These are phyloP conservation scores for Epinotia ramella DNA, from an alignment of 2,888 invertebrate genomes.

Conservation along the genomic window DNA sequence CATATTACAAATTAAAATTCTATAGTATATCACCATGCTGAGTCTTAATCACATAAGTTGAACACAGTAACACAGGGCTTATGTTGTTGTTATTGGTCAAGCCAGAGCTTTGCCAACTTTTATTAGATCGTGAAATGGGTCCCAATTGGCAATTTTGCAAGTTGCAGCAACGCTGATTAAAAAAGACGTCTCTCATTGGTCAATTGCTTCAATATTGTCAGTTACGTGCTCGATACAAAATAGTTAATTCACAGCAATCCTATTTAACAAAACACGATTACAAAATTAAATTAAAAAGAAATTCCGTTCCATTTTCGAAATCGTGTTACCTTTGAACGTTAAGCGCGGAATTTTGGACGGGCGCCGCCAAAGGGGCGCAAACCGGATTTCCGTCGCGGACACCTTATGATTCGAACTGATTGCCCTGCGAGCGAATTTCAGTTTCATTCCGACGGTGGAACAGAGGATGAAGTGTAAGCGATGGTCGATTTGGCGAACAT, in stretches of 20 bases:
- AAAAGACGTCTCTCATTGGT: too few relatives aligned
- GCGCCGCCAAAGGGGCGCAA: conserved; percentile 54
- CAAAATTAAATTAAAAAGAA: conserved; percentile 15
- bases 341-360: conserved; percentile 25
- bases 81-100: too few relatives aligned
- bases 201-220: too few relatives aligned
- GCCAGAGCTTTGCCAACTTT: too few relatives aligned
- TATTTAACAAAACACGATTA: conserved; percentile 8
- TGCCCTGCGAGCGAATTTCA: conserved; percentile 58
- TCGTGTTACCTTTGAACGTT: conserved; percentile 19
- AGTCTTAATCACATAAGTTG: too few relatives aligned
- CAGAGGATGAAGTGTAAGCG: conserved; percentile 24
- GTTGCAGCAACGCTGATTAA: too few relatives aligned
- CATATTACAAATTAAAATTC: too few relatives aligned
- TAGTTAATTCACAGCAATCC: neutral
- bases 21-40: too few relatives aligned
- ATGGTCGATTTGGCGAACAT: neutral
- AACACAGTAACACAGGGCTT: too few relatives aligned
- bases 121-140: too few relatives aligned
- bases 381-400: conserved; percentile 58
- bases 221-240: too few relatives aligned
- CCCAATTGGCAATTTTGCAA: too few relatives aligned
- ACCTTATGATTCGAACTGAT: conserved; percentile 62
- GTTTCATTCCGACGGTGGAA: conserved; percentile 47
- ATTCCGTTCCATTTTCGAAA: conserved; percentile 12